phyloP scores from a whole-genome alignment of 2,888 invertebrate species.

The Metopia argyrocephala region DNA sequence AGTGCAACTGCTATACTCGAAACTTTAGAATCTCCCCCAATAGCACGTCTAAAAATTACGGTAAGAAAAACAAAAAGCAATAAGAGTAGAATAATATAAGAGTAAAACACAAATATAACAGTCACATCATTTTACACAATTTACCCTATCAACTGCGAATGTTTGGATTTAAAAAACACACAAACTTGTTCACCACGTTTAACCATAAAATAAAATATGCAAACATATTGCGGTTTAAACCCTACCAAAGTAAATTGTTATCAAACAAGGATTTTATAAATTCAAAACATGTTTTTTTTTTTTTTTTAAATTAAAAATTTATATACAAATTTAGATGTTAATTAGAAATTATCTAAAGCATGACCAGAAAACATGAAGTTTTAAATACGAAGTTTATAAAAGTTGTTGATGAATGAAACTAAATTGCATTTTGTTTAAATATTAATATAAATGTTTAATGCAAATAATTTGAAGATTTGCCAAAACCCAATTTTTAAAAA shows the following conservation, averaged over 20 bases:
- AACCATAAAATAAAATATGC: neutral
- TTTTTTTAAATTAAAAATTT: too few relatives aligned
- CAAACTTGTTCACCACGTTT: conserved; percentile 3
- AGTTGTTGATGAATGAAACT: too few relatives aligned
- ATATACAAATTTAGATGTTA: conserved; percentile 11
- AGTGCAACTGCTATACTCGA: conserved; percentile 78
- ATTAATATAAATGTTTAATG: too few relatives aligned
- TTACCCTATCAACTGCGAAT: conserved; percentile 8
- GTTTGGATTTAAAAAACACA: neutral
- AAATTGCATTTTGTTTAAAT: too few relatives aligned
- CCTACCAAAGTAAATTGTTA: too few relatives aligned
- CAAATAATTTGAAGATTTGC: too few relatives aligned
- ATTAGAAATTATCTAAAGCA: conserved; percentile 67
- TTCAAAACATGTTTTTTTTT: conserved; percentile 11
- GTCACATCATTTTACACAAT: too few relatives aligned
- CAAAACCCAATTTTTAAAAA: too few relatives aligned
- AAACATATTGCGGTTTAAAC: neutral
- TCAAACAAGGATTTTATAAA: neutral
- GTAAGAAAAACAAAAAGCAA: conserved; percentile 70
- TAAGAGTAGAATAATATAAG: too few relatives aligned
- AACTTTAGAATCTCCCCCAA: conserved; percentile 77
- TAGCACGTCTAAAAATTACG: conserved; percentile 78
- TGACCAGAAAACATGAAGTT: conserved; percentile 60
- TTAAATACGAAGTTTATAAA: neutral
- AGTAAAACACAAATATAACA: too few relatives aligned